Base-by-base conservation (phyloP, 2,113 vertebrate genomes). In the Sinocyclocheilus anophthalmus region DNA sequence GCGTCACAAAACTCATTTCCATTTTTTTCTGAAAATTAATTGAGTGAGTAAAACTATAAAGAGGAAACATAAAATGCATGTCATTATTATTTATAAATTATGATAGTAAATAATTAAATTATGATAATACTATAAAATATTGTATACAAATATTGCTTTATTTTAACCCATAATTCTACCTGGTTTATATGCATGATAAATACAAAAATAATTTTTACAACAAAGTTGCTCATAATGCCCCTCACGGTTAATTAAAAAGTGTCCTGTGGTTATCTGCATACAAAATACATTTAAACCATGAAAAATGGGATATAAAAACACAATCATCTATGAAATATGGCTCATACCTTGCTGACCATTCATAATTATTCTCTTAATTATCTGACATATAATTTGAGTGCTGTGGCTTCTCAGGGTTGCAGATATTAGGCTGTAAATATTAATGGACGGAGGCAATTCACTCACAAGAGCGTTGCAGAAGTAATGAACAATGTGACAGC, bases 291-390 rank as follows among this genome's bases (percentile, higher is more conserved):
- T 94, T 93, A 93, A 93, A 94, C 90, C 90, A 24, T 93, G 93
- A 94, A 93, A 94, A 93, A 94, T 94, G 91, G 92, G 93, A 94
- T 93, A 94, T 94, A 95, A 94, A 94, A 94, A 94, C 91, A 89
- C 26, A 85, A 91, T 91, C 91, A 92, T 91, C 90, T 93, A 91
- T 95, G 93, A 95, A 94, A 94, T 94, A 95, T 94, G 90, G 92
- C 92, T 93, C 92, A 91, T 92, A 92, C 91, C 92, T 92, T 92
- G 90, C 87, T 92, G 93, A 94, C 94, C 93, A 92, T 95, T 94
- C 94, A 93, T 94, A 94, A 95, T 92, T 92, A 91, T 93, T 92
- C 90, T 91, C 93, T 94, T 95, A 95, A 95, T 95, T 94, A 95
- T 85, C 92, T 93, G 93, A 92, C 93, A 94, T 92, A 90, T 92